Conservation (phyloP, 2,113 vertebrate genomes). For the Clarias gariepinus region DNA sequence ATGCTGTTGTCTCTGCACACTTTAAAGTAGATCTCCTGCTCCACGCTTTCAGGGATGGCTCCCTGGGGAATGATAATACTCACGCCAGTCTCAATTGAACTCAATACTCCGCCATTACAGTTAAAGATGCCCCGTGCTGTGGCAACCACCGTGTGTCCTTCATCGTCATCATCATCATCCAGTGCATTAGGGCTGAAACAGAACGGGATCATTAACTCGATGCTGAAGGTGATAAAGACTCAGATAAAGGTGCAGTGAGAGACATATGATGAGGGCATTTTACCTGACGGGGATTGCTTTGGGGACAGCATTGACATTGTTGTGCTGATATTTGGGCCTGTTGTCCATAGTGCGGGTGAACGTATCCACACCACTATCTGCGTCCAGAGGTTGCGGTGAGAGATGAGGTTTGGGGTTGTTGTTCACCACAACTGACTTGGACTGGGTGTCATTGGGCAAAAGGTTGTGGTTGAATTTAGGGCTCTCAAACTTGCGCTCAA, state of each 20-base stretch:
- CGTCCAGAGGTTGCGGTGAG: constrained; percentile 81
- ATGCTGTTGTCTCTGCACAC: constrained; percentile 99
- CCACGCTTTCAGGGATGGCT: constrained; percentile 92
- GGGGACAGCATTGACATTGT: constrained; percentile 87
- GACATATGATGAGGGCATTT: neutral
- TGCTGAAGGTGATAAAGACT: neutral
- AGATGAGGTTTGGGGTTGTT: constrained; percentile 77
- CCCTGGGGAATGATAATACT: constrained; percentile 99
- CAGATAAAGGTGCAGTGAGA: neutral
- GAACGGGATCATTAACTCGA: constrained; percentile 37
- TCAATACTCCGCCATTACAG: constrained; percentile 94
- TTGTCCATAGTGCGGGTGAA: constrained; percentile 85
- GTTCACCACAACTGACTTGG: constrained; percentile 68
- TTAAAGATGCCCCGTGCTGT: constrained; percentile 95
- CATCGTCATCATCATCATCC: constrained; percentile 95
- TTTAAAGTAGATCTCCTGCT: constrained; percentile 99
- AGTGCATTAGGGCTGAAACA: constrained; percentile 84
- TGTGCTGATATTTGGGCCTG: constrained; percentile 92
- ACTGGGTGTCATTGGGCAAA: constrained; percentile 84
- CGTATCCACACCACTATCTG: constrained; percentile 87
- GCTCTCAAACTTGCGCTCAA: constrained; percentile 98
- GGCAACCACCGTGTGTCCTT: constrained; percentile 96
- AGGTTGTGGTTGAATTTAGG: constrained; percentile 99
- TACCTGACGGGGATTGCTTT: constrained; percentile 95
- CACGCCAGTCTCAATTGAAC: constrained; percentile 97